These are phyloP conservation scores for Rhegmatorhina hoffmannsi DNA, from an alignment of 2,113 vertebrate species.

Conservation along the genomic window DNA sequence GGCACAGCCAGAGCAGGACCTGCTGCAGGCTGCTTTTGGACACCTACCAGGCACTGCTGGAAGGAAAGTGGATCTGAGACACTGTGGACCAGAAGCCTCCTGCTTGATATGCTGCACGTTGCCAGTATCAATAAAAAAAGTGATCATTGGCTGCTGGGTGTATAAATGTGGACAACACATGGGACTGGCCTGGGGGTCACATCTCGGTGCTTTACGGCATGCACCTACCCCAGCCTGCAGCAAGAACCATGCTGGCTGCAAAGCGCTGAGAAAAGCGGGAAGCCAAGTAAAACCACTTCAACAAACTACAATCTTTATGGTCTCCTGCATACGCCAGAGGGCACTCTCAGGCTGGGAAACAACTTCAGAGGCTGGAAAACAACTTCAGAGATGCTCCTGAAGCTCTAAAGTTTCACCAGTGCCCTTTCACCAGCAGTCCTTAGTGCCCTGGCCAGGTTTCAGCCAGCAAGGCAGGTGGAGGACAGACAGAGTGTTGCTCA, in stretches of 20 bases:
- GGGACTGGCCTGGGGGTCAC: background rate
- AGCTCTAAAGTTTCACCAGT: too few relatives aligned
- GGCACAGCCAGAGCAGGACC: background rate
- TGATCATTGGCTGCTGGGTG: background rate
- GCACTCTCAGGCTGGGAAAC: background rate
- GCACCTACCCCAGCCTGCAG: background rate
- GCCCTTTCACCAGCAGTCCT: background rate
- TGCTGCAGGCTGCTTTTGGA: background rate
- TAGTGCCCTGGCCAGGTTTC: background rate
- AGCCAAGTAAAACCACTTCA: background rate
- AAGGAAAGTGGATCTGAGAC: background rate
- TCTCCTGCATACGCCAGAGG: background rate
- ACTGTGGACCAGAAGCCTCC: background rate
- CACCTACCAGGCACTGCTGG: background rate
- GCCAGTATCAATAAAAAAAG: background rate
- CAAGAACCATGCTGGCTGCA: fast-evolving
- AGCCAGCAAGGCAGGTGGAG: background rate
- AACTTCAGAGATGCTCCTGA: too few relatives aligned
- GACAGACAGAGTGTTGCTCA: background rate
- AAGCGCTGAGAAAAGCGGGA: background rate
- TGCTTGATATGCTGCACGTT: background rate
- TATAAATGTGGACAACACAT: fast-evolving
- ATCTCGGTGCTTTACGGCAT: background rate
- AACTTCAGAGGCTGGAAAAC: background rate
- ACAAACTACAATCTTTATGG: background rate